A percentile compares a stretch with the other conserved stretches of the same genome.
Evolutionary conservation across 2,113 vertebrate species (phyloP).

Genomic region (Athene noctua): DNA sequence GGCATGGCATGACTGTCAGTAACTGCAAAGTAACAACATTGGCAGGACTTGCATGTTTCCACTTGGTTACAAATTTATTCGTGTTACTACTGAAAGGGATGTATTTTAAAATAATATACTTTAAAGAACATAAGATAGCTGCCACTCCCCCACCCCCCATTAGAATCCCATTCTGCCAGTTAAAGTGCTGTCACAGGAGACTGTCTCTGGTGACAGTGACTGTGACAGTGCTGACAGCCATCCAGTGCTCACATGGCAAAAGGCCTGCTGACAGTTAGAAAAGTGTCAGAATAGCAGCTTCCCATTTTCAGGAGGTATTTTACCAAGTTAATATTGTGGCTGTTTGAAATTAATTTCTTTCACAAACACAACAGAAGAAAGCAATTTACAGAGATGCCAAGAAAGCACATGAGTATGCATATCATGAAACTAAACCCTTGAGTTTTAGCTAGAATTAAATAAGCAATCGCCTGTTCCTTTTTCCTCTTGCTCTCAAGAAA

Average conservation of each 20-base stretch:
- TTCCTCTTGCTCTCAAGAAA: neutral
- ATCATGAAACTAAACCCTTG: neutral
- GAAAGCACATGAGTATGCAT: neutral
- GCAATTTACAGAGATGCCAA: neutral
- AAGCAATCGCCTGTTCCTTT: neutral
- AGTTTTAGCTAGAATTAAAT: neutral
- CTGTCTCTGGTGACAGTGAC: neutral
- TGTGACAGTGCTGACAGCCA: neutral
- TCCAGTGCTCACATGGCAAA: neutral
- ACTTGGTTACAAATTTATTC: neutral
- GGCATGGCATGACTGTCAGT: neutral
- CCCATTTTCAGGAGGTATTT: neutral
- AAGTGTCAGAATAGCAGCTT: neutral
- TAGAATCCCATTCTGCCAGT: neutral
- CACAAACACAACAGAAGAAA: neutral
- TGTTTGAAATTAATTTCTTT: neutral
- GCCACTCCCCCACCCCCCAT: rapidly evolving
- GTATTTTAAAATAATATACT: neutral
- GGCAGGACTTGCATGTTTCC: neutral
- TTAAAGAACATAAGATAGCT: neutral
- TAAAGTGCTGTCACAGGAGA: neutral
- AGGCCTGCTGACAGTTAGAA: neutral
- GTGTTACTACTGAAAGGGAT: neutral
- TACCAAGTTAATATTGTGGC: neutral
- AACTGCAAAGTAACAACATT: neutral